Base-by-base conservation (phyloP, 1,140 invertebrate genomes). In the Ceratina australensis region DNA sequence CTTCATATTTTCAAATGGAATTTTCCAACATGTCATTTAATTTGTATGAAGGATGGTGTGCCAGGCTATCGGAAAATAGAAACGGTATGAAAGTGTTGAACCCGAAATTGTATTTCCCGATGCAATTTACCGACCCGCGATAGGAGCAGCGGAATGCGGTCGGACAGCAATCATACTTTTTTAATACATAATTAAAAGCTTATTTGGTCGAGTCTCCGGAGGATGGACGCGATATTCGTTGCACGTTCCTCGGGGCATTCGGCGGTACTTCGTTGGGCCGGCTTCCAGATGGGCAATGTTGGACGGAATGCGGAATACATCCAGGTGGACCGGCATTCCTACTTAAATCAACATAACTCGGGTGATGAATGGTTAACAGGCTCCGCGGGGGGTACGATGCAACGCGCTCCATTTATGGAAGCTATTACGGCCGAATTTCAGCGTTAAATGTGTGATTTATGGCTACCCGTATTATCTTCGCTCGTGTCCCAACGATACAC, bases 281-380 rank as follows among this genome's bases (percentile, higher is more conserved):
- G 82, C 79, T 79, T 79, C 80, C 83, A 85, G 81, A 82, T 85
- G 80, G 73, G 83, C 83, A 85, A 85, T 85, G 76, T 69, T 47
- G 76, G 74, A 79, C 65, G 82, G 84, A 85, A 85, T 85, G 84
- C 72, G 76, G 83, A 85, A 85, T 83, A 85, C 82, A 85, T 81
- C 75, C 71, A 76, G 33, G 50, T 73, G 72, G 49, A 42, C 73
- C 72, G 82, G 80, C 80, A 83, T 86, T 83, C 84, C 84, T 86
- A 87, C 84, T 87, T 86, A 87, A 87, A 87, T 87, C 86, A 87
- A 84, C 84, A 85, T 87, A 86, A 87, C 84, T 87, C 74, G 85
- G 71, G 73, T 87, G 86, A 87, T 86, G 79, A 85, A 86, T 86
- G 86, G 84, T 86, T 87, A 87, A 85, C 83, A 79, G 81, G 82